A percentile compares a stretch with the other conserved stretches of the same genome.
Conservation (phyloP, 30 jellyfish, hydroid and myxozoan genomes). For the Mastigias papua region DNA sequence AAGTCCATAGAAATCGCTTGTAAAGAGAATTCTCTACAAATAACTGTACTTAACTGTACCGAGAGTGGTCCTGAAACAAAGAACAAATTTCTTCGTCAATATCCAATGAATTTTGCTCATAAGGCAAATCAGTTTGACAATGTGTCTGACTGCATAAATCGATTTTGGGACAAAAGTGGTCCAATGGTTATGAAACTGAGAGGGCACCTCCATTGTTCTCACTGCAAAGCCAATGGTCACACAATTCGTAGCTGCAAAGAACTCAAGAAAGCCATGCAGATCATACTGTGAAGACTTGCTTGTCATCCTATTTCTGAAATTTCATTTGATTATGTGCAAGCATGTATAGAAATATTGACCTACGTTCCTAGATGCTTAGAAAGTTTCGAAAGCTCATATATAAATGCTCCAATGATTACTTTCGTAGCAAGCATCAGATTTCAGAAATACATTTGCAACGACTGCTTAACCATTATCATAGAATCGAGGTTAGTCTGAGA, state of each 20-base stretch:
- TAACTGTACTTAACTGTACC: slow-evolving; percentile 3
- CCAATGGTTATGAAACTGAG: background rate
- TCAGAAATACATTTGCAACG: too few relatives aligned
- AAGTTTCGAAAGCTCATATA: too few relatives aligned
- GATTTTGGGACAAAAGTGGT: slow-evolving; percentile 14
- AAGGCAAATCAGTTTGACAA: background rate
- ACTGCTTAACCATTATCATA: too few relatives aligned
- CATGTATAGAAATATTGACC: too few relatives aligned
- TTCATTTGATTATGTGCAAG: too few relatives aligned
- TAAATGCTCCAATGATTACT: too few relatives aligned
- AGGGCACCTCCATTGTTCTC: too few relatives aligned
- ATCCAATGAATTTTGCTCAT: background rate
- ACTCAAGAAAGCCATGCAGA: background rate
- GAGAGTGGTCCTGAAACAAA: slow-evolving; percentile 33
- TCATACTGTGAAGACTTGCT: too few relatives aligned
- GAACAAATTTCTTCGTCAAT: background rate
- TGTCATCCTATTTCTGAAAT: too few relatives aligned
- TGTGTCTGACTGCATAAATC: background rate
- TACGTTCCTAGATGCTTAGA: too few relatives aligned
- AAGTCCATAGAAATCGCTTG: background rate
- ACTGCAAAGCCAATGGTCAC: background rate
- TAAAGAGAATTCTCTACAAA: background rate
- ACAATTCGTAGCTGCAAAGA: background rate
- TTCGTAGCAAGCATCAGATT: too few relatives aligned
- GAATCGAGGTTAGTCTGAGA: too few relatives aligned